Percentiles rank a stretch among this genome's conserved stretches.
Evolutionary conservation across 1,140 invertebrate species (phyloP).

Genomic region (Ceratosolen solmsi): DNA sequence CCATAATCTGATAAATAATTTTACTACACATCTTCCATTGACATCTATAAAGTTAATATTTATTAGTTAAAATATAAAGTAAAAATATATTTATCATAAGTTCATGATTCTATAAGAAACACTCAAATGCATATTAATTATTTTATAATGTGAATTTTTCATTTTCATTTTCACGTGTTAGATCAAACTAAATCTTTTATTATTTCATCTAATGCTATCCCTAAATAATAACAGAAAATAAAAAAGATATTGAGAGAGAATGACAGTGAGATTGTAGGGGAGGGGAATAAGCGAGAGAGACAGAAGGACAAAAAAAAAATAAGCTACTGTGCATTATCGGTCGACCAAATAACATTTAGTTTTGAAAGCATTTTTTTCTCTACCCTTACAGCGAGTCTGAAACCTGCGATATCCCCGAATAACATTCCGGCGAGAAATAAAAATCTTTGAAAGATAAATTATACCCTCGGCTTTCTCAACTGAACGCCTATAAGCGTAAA

Average conservation of each 20-base stretch:
- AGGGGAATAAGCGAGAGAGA: neutral
- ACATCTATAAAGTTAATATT: no score
- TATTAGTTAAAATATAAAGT: no score
- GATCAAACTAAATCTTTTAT: no score
- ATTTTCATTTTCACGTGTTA: no score
- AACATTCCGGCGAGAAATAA: conserved; percentile 23
- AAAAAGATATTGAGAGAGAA: neutral
- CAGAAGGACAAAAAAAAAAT: conserved; percentile 9
- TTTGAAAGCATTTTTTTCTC: neutral
- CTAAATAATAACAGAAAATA: no score
- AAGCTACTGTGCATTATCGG: neutral
- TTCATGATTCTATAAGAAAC: no score
- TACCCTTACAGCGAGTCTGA: neutral
- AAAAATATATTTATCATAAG: no score
- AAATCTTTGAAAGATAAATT: conserved; percentile 28
- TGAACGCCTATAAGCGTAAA: neutral
- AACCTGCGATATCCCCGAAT: neutral
- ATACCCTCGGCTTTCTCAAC: neutral
- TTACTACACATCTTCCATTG: no score
- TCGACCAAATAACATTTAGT: conserved; percentile 9
- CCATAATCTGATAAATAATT: no score
- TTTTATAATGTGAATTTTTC: no score
- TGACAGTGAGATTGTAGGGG: neutral
- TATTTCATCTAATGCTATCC: no score
- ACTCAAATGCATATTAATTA: no score